Percentiles rank a stretch among this genome's conserved stretches.
These are phyloP conservation scores for Mallotus villosus DNA, from an alignment of 2,797 vertebrate genomes.

Conservation along the genomic window DNA sequence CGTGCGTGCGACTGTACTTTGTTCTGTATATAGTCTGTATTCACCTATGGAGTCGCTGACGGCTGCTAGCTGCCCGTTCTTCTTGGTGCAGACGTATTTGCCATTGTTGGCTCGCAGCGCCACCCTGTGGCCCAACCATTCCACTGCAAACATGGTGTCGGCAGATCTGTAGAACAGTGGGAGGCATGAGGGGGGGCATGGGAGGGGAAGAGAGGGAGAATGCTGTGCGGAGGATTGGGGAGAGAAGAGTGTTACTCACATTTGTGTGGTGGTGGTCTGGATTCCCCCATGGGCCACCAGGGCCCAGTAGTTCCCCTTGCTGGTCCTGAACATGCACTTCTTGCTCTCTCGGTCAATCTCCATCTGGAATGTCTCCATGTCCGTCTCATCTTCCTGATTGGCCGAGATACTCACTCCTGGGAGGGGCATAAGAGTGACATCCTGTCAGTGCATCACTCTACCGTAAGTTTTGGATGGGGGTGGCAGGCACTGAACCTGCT, in stretches of 20 bases:
- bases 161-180: constrained; percentile 73
- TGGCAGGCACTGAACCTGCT: no score
- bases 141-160: constrained; percentile 89
- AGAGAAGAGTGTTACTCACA: constrained; percentile 73
- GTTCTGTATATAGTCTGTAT: constrained; percentile 8
- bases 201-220: neutral
- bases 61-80: constrained; percentile 91
- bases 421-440: neutral
- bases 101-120: constrained; percentile 91
- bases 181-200: neutral
- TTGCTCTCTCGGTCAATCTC: constrained; percentile 89
- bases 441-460: neutral
- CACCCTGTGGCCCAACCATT: constrained; percentile 89
- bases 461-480: neutral
- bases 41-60: constrained; percentile 87
- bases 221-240: neutral
- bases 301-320: constrained; percentile 89
- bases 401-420: constrained; percentile 91
- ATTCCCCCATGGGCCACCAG: constrained; percentile 92
- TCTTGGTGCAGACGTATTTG: constrained; percentile 94
- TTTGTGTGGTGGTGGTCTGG: constrained; percentile 87
- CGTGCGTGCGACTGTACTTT: neutral
- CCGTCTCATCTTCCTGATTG: constrained; percentile 95
- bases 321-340: constrained; percentile 89
- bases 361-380: constrained; percentile 96